Evolutionary conservation across 2,888 invertebrate genomes (phyloP).

Genomic region (Cephus runcator): DNA sequence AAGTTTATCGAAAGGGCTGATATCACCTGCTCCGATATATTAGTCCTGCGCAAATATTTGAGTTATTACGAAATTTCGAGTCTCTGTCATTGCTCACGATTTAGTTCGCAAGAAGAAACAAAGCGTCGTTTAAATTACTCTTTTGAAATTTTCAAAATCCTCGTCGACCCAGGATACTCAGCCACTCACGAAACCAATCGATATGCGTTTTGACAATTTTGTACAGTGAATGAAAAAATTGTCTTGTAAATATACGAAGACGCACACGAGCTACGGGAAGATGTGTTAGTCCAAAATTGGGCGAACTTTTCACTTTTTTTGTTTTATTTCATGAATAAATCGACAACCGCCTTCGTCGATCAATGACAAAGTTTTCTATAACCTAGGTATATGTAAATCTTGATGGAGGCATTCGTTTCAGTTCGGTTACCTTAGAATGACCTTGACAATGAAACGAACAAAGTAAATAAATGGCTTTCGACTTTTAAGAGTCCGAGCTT

Average conservation of each 20-base stretch:
- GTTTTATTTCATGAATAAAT: not conserved
- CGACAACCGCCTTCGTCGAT: not conserved
- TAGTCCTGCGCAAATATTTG: not conserved
- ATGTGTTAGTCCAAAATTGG: not conserved
- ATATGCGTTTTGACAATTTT: conserved; percentile 16
- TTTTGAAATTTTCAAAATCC: not conserved
- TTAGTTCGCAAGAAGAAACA: not conserved
- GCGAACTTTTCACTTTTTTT: not conserved
- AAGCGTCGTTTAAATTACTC: not conserved
- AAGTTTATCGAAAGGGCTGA: not conserved
- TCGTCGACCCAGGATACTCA: not conserved
- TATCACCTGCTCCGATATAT: not conserved
- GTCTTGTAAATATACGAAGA: not conserved
- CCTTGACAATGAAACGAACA: not conserved
- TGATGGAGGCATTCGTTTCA: not conserved
- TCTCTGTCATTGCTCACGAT: not conserved
- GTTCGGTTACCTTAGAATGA: not conserved
- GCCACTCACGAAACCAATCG: not conserved
- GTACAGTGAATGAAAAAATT: conserved; percentile 35
- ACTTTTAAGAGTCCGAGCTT: not conserved
- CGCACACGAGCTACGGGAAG: conserved; percentile 3
- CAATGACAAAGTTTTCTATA: not conserved
- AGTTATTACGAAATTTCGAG: not conserved
- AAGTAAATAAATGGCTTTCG: not conserved
- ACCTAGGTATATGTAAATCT: not conserved